Base-by-base conservation (phyloP, 2,113 vertebrate species). In the Gila orcuttii region DNA sequence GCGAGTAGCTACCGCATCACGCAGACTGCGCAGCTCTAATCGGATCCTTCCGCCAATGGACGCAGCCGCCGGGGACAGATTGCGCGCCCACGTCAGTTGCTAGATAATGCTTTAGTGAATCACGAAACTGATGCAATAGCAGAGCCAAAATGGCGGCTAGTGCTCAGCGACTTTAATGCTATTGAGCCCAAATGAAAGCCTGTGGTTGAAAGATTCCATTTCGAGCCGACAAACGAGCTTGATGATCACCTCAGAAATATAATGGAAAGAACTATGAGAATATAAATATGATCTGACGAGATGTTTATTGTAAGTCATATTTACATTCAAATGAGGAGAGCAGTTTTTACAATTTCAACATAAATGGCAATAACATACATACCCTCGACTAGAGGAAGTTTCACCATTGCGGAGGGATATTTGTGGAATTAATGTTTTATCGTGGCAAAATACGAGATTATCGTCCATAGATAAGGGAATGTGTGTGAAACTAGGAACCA, bases 1-100 rank as follows among this genome's bases (percentile, higher is more conserved):
- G 82, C 78, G 93, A 93, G 82, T 78, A 79, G 94, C 93, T 93
- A 93, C 94, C 94, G 92, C 93, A 94, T 94, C 94, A 96, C 94
- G 84, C 91, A 83, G 85, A 81, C 76, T 83, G 89, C 88, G 84
- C 87, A 87, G 60, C 75, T 82, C 52, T 84, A 85, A 75, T 87
- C 59, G 85, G 82, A 91, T 87, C 89, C 92, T 83, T 92, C 92
- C 92, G 91, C 91, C 84, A 90, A 89, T 86, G 82, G 76, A 90
- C 89, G 88, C 92, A 62, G 71, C 64, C 60, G 74, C 39, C 39
- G 68, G 69, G 42, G 62, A 52, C 77, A 42, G 55, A 31, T 84
- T 73, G 86, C 50, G 64, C 76, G 62, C 64, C 62, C 71, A 86
- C 45, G 42, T 59, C 59, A 76, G 66, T 28, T 57, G 42, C 81